Evolutionary conservation across 2,797 vertebrate genomes (phyloP), one percentile per base, ranked within the genome.

Genomic region (Alcedo atthis): DNA sequence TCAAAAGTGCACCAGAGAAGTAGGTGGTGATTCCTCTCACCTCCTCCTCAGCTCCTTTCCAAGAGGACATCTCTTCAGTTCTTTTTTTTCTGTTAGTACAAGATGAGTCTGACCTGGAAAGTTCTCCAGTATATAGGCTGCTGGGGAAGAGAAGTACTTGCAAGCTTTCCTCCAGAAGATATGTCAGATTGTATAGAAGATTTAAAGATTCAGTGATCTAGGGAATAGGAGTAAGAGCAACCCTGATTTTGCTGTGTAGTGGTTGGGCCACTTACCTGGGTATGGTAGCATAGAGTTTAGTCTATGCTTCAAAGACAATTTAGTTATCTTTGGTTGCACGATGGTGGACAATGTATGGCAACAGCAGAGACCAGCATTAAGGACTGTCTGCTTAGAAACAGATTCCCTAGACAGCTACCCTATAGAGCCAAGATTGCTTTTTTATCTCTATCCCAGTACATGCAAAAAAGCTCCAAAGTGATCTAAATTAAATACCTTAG

Each of bases 11-110:
- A 59, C 53, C 22, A 71, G 64, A 95, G 51, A 77, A 76, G 92
- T 92, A 80, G 84, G 88, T 95, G 92, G 84, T 90, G 88, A 90
- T 88, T 95, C 90, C 81, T 91, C 81, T 89, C 84, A 92, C 81
- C 71, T 88, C 84, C 93, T 87, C 71, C 64, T 92, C 90, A 74
- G 43, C 53, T 80, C 24, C 81, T 77, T 90, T 94, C 74, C 57
- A 49, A 51, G 57, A 90, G 86, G 84, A 77, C 71, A 51, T 80
- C 78, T 86, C 3, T 3, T 89, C 90, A 82, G 79, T 61, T 16
- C 30, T 69, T 92, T 84, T 92, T 67, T 89, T 87, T 92, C 71
- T 93, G 68, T 49, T 70, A 61, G 53, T 33, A 45, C 49, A 77
- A 68, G 73, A 75, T 87, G 68, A 77, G 1, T 64, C 54, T 80